Evolutionary conservation across 30 jellyfish, hydroid and myxozoan genomes (phyloP).

Genomic region (Phacellophora camtschatica): DNA sequence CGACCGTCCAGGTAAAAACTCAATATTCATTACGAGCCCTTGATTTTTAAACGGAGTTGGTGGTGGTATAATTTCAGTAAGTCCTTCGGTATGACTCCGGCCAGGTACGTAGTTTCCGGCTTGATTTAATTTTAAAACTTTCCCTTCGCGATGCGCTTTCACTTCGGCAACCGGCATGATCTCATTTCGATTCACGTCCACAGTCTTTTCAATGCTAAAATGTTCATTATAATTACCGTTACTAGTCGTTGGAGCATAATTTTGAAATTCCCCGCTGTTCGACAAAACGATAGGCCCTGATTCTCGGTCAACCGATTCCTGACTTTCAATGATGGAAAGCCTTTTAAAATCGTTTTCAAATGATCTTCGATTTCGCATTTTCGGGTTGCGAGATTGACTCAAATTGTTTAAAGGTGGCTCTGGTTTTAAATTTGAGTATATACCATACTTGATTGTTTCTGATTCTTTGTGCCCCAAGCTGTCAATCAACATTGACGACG

Average conservation of each 20-base stretch:
- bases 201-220: not conserved
- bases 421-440: not conserved
- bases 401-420: not conserved
- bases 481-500: slow-evolving; percentile 28
- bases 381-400: not conserved
- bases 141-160: not conserved
- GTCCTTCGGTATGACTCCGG: not conserved
- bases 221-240: not conserved
- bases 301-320: not conserved
- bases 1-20: slow-evolving; percentile 4
- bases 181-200: not conserved
- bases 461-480: not conserved
- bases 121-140: not conserved
- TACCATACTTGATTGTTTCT: not conserved
- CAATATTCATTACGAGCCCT: slow-evolving; percentile 22
- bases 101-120: not conserved
- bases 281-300: not conserved
- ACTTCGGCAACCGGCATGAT: not conserved
- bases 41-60: slow-evolving; percentile 53
- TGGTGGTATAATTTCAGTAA: slow-evolving; percentile 33
- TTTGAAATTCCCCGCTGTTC: not conserved
- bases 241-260: not conserved
- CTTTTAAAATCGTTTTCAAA: not conserved
- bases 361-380: not conserved
- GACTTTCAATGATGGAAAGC: not conserved